Percentiles rank a stretch among this genome's conserved stretches.
phyloP scores from a whole-genome alignment of 1,140 invertebrate genomes.

The Hirudo medicinalis region DNA sequence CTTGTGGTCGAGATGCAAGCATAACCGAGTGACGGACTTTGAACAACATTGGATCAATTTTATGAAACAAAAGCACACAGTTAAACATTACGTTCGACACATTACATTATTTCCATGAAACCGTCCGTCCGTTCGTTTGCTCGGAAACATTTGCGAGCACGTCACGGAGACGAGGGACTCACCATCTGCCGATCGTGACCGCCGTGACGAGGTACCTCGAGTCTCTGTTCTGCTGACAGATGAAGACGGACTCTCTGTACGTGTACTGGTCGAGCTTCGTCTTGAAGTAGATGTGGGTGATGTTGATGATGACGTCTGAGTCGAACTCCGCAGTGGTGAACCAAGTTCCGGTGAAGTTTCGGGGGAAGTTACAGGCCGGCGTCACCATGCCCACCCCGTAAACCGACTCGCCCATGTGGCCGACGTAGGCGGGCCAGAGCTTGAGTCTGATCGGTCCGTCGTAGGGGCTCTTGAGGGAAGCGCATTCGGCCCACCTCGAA shows the following conservation, averaged over 20 bases:
- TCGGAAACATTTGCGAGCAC: too few species aligned
- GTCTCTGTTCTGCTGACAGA: slow-evolving; percentile 75
- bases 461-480: slow-evolving; percentile 61
- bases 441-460: slow-evolving; percentile 73
- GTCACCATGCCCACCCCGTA: slow-evolving; percentile 57
- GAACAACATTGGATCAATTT: too few species aligned
- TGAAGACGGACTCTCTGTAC: slow-evolving; percentile 75
- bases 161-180: slow-evolving; percentile 29
- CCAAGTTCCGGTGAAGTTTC: slow-evolving; percentile 87
- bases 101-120: too few species aligned
- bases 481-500: slow-evolving; percentile 36
- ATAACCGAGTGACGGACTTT: too few species aligned
- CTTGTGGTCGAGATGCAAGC: too few species aligned
- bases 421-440: slow-evolving; percentile 56
- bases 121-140: too few species aligned
- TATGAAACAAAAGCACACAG: too few species aligned
- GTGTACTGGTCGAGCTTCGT: slow-evolving; percentile 61
- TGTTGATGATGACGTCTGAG: slow-evolving; percentile 77
- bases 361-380: slow-evolving; percentile 74
- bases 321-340: slow-evolving; percentile 92
- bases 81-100: too few species aligned
- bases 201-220: slow-evolving; percentile 84
- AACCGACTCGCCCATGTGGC: slow-evolving; percentile 43
- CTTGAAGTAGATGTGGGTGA: slow-evolving; percentile 84
- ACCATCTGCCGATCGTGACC: slow-evolving; percentile 88